Conservation (phyloP, 2,113 vertebrate genomes). For the Cygnus atratus region DNA sequence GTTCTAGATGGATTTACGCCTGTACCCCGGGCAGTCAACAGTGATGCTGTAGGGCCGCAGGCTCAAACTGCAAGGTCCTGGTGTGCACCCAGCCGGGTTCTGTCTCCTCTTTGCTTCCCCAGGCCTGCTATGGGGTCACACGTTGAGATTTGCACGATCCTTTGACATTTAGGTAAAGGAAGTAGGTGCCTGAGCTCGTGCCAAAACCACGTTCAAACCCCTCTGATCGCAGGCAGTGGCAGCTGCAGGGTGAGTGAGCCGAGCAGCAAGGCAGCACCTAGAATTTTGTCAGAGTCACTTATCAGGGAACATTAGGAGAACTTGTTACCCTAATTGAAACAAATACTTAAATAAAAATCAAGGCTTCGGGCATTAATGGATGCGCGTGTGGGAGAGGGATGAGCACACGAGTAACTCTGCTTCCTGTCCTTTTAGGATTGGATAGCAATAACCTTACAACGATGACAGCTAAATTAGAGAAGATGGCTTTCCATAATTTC, state of each 20-base stretch:
- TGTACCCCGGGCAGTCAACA: too few relatives aligned
- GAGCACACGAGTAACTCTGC: slow-evolving; percentile 75
- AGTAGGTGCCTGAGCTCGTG: not conserved
- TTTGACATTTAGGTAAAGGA: accelerated
- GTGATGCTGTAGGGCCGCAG: not conserved
- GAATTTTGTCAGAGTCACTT: not conserved
- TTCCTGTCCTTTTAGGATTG: slow-evolving; percentile 81
- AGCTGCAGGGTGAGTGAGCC: too few relatives aligned
- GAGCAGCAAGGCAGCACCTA: not conserved
- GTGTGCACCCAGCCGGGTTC: not conserved
- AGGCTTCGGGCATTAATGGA: slow-evolving; percentile 84
- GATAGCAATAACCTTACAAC: slow-evolving; percentile 68
- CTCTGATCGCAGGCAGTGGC: too few relatives aligned
- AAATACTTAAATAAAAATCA: slow-evolving; percentile 79
- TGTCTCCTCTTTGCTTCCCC: not conserved
- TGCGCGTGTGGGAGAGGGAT: slow-evolving; percentile 73
- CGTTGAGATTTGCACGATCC: accelerated
- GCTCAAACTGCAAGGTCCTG: not conserved
- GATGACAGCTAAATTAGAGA: slow-evolving; percentile 81
- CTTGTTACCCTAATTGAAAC: slow-evolving; percentile 30
- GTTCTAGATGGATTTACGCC: not conserved
- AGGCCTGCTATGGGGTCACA: accelerated
- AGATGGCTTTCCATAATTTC: slow-evolving; percentile 87
- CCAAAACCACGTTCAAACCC: too few relatives aligned
- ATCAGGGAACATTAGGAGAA: slow-evolving; percentile 31